Evolutionary conservation across 2,113 vertebrate species (phyloP).

Genomic region (Psettodes erumei): DNA sequence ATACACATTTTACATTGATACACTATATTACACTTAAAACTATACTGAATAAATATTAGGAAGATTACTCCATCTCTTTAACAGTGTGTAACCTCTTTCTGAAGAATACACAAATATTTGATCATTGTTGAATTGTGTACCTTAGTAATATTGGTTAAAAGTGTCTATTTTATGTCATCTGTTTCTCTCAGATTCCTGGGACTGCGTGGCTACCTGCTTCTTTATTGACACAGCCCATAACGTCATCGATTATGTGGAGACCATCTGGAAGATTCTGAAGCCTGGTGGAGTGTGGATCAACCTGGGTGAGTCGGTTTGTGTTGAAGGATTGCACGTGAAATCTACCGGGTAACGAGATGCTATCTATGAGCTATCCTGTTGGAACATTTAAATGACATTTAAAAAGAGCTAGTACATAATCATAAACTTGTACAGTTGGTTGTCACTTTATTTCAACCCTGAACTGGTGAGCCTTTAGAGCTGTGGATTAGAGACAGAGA

Average conservation of each 20-base stretch:
- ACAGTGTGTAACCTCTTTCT: neutral
- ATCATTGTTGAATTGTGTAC: neutral
- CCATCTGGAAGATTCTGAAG: constrained; percentile 99
- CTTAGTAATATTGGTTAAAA: neutral
- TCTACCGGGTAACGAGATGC: neutral
- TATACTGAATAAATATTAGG: neutral
- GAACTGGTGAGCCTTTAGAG: neutral
- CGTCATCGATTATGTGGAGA: constrained; percentile 97
- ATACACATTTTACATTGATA: neutral
- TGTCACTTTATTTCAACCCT: too few relatives aligned
- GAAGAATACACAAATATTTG: neutral
- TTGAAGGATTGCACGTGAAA: neutral
- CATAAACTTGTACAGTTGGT: neutral
- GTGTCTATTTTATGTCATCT: neutral
- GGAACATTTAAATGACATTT: neutral
- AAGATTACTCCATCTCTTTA: neutral
- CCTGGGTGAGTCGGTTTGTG: constrained; percentile 86
- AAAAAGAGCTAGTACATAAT: neutral
- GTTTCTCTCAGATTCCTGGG: constrained; percentile 88
- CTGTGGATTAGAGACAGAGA: too few relatives aligned
- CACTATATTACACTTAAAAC: neutral
- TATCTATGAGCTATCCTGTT: neutral
- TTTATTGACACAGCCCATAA: constrained; percentile 99
- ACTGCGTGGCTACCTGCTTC: constrained; percentile 98
- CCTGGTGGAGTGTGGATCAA: constrained; percentile 99